Evolutionary conservation across 2,113 vertebrate species (phyloP), one percentile per base, ranked within the genome.

Genomic region (Panthera uncia): DNA sequence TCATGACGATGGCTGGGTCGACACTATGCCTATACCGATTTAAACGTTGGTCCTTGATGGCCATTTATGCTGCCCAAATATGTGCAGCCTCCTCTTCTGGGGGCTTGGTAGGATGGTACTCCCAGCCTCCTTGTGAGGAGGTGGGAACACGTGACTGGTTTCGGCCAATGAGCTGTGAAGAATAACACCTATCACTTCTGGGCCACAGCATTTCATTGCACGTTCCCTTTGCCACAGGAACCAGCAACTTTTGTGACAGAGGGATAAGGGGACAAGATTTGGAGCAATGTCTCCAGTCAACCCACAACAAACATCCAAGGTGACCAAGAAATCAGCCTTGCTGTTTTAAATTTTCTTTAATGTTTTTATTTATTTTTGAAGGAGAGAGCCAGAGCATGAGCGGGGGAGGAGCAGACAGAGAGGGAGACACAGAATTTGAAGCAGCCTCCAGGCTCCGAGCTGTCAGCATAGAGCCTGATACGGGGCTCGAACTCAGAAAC

Each of bases 11-110:
- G 65, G 7, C 13, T 52, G 69, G 5, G 45, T 38, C 8, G 18
- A 41, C 48, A 16, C 23, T 36, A 3, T 0, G 23, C 36, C 27
- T 27, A 16, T 0, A 2, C 2, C 5, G 4, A 65, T 38, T 4
- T 7, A 73, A 38, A 52, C 14, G 18, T 84, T 55, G 52, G 11
- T 78, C 66, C 66, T 25, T 29, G 41, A 45, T 7, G 52, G 45
- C 29, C 63, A 16, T 19, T 48, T 15, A 25, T 41, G 61, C 14
- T 45, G 13, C 27, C 63, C 45, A 66, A 52, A 1, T 52, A 33
- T 27, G 69, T 50, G 45, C 80, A 87, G 38, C 8, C 10, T 74
- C 55, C 68, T 19, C n/a, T 87, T 81, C 33, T 29, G 3, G 6
- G 45, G 65, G 89, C 3, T 3, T 3, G 10, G 48, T 27, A 38